These are phyloP conservation scores for Camptogramma bilineatum DNA, from an alignment of 2,888 invertebrate genomes.

Conservation along the genomic window DNA sequence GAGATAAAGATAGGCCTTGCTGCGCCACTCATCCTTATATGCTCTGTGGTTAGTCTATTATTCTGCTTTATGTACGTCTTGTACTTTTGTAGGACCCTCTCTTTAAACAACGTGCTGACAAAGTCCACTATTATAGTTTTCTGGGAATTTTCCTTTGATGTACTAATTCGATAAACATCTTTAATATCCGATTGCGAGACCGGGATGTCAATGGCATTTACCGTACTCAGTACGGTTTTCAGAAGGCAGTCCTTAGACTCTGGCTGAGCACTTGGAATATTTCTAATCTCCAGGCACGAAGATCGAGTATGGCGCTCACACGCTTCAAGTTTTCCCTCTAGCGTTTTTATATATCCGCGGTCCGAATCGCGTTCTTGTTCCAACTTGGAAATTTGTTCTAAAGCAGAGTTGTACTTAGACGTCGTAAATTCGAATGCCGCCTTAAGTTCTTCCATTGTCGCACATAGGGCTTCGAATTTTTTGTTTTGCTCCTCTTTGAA, in stretches of 20 bases:
- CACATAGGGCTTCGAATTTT: not conserved
- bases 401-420: not conserved
- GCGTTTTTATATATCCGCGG: not conserved
- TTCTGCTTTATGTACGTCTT: not conserved
- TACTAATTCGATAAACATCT: not conserved
- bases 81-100: not conserved
- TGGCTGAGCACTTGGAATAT: not conserved
- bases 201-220: not conserved
- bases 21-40: not conserved
- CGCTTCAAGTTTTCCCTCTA: not conserved
- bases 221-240: not conserved
- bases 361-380: conserved; percentile 1
- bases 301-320: not conserved
- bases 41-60: not conserved
- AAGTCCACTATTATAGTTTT: not conserved
- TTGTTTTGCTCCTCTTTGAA: not conserved
- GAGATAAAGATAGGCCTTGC: not conserved
- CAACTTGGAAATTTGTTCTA: not conserved
- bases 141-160: not conserved
- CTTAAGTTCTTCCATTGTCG: not conserved
- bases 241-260: not conserved
- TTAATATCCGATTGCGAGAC: not conserved
- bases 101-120: not conserved
- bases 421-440: not conserved
- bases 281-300: not conserved